A percentile compares a stretch with the other conserved stretches of the same genome.
Evolutionary conservation across 2,113 vertebrate genomes (phyloP).

Genomic region (Pteronura brasiliensis): DNA sequence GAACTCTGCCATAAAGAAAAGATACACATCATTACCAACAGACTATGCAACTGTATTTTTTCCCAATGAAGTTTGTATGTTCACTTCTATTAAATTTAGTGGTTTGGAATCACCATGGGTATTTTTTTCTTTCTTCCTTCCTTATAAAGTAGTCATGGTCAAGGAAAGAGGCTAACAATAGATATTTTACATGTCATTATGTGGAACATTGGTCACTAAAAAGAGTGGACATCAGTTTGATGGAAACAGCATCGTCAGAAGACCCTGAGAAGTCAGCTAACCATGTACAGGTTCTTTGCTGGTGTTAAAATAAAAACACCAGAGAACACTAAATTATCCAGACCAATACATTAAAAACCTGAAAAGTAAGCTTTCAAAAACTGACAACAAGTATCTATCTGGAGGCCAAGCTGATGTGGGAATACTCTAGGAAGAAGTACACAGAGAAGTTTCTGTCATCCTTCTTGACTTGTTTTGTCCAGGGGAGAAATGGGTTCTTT

Average conservation of each 20-base stretch:
- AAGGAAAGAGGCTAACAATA: background rate
- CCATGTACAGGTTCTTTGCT: background rate
- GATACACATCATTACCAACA: background rate
- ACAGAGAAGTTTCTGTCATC: background rate
- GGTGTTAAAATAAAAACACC: background rate
- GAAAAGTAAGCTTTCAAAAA: background rate
- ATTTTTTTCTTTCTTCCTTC: background rate
- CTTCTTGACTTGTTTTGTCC: background rate
- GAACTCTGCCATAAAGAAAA: background rate
- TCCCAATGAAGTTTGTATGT: background rate
- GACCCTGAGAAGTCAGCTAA: background rate
- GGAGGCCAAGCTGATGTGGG: background rate
- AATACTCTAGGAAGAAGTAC: background rate
- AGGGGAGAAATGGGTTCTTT: background rate
- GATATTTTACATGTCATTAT: background rate
- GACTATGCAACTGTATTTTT: background rate
- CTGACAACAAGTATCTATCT: background rate
- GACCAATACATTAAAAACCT: background rate
- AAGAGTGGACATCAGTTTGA: background rate
- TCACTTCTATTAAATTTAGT: background rate
- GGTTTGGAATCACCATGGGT: background rate
- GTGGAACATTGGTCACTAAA: background rate
- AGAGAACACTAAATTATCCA: background rate
- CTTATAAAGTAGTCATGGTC: background rate
- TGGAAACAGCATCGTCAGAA: background rate